Evolutionary conservation across 2,797 vertebrate genomes (phyloP).

Genomic region (Lutjanus campechanus): DNA sequence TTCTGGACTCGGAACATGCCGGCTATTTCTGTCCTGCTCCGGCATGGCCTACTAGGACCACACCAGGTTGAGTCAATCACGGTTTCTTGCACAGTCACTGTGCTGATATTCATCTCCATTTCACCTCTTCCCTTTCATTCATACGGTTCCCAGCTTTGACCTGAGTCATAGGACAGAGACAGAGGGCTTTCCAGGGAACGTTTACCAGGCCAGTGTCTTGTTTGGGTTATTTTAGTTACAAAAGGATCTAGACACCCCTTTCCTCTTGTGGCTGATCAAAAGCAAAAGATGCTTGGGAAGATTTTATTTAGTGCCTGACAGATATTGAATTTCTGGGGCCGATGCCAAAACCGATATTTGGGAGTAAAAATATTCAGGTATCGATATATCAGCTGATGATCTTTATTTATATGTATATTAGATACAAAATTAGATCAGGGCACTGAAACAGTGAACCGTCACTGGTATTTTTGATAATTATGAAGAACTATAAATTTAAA

Average conservation of each 20-base stretch:
- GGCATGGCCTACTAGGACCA: slow-evolving; percentile 71
- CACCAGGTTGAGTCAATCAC: slow-evolving; percentile 87
- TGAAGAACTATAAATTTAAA: no score
- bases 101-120: slow-evolving; percentile 44
- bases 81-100: slow-evolving; percentile 62
- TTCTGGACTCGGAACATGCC: slow-evolving; percentile 77
- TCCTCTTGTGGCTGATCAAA: neutral
- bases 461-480: no score
- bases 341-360: no score
- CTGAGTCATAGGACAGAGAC: slow-evolving; percentile 18
- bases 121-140: slow-evolving; percentile 41
- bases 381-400: no score
- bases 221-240: neutral
- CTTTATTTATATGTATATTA: no score
- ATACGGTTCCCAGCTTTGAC: slow-evolving; percentile 24
- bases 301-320: no score
- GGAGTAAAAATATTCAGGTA: no score
- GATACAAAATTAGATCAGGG: no score
- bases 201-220: slow-evolving; percentile 3
- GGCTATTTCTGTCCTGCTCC: slow-evolving; percentile 83
- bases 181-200: slow-evolving; percentile 42
- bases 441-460: no score
- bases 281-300: neutral
- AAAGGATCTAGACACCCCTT: neutral
- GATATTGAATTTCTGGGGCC: no score